A percentile compares a stretch with the other conserved stretches of the same genome.
phyloP scores from a whole-genome alignment of 92 coral and sea anemone species.

The Palythoa grandiflora region DNA sequence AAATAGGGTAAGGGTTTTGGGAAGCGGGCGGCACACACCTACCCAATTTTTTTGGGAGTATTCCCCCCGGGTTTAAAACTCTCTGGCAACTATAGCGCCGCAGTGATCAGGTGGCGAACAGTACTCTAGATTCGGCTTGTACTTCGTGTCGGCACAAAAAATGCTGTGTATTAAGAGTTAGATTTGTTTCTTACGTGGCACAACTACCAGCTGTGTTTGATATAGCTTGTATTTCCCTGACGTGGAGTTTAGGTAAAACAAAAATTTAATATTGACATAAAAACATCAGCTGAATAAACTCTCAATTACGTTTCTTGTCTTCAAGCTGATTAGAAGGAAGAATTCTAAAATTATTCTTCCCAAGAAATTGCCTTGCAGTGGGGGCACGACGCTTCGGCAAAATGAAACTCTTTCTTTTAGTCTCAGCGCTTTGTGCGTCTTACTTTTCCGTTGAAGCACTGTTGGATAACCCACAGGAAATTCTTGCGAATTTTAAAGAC shows the following conservation, averaged over 20 bases:
- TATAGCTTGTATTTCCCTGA: neutral
- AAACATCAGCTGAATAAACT: conserved; percentile 25
- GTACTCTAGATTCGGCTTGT: neutral
- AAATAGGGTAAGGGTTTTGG: no score
- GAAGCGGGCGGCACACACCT: no score
- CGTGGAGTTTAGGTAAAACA: conserved; percentile 21
- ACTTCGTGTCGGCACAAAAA: neutral
- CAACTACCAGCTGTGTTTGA: conserved; percentile 35
- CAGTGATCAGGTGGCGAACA: no score
- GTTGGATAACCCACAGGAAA: conserved; percentile 65
- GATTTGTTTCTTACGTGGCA: neutral
- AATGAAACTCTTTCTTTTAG: conserved; percentile 28
- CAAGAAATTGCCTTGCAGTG: neutral
- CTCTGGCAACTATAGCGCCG: no score
- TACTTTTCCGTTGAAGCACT: conserved; percentile 37
- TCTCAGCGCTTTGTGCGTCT: neutral
- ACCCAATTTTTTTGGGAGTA: no score
- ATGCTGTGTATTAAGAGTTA: neutral
- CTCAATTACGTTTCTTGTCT: neutral
- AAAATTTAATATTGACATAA: neutral
- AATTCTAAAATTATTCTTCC: neutral
- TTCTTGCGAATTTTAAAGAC: conserved; percentile 72
- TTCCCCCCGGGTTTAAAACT: no score
- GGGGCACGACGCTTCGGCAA: conserved; percentile 14
- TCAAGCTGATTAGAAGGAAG: conserved; percentile 7